A percentile compares a stretch with the other conserved stretches of the same genome.
phyloP scores from a whole-genome alignment of 2,797 vertebrate species.

The Eulemur albifrons region DNA sequence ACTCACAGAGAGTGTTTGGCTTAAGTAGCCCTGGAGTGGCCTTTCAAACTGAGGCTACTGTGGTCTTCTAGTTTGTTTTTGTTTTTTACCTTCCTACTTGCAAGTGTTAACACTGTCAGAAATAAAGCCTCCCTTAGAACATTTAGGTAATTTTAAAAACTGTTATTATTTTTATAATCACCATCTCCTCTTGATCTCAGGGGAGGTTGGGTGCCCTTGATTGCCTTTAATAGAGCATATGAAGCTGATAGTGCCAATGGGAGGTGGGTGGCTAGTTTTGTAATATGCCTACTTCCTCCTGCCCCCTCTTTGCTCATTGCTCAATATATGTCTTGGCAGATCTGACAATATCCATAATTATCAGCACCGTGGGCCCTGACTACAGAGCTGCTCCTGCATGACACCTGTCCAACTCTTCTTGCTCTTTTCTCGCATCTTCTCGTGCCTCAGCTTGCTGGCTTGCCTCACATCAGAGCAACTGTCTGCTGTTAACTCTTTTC shows the following conservation, averaged over 20 bases:
- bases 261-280: constrained; percentile 66
- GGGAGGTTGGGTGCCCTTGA: constrained; percentile 72
- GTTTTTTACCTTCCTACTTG: constrained; percentile 65
- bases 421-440: neutral
- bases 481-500: constrained; percentile 21
- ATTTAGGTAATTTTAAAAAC: constrained; percentile 69
- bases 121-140: constrained; percentile 71
- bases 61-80: constrained; percentile 74
- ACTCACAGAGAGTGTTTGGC: neutral
- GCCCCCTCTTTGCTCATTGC: constrained; percentile 25
- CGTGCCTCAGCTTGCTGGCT: constrained; percentile 45
- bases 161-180: constrained; percentile 75
- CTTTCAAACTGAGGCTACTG: constrained; percentile 66
- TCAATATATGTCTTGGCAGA: constrained; percentile 63
- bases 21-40: constrained; percentile 65
- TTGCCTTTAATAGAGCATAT: constrained; percentile 70
- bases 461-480: neutral
- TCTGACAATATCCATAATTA: constrained; percentile 56
- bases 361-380: neutral
- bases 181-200: constrained; percentile 73
- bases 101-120: constrained; percentile 60
- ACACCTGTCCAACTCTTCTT: constrained; percentile 36
- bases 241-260: constrained; percentile 69
- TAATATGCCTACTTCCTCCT: constrained; percentile 16
- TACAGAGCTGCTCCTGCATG: neutral